A percentile compares a stretch with the other conserved stretches of the same genome.
phyloP scores from a whole-genome alignment of 2,797 vertebrate genomes.

The Chloroceryle inda region DNA sequence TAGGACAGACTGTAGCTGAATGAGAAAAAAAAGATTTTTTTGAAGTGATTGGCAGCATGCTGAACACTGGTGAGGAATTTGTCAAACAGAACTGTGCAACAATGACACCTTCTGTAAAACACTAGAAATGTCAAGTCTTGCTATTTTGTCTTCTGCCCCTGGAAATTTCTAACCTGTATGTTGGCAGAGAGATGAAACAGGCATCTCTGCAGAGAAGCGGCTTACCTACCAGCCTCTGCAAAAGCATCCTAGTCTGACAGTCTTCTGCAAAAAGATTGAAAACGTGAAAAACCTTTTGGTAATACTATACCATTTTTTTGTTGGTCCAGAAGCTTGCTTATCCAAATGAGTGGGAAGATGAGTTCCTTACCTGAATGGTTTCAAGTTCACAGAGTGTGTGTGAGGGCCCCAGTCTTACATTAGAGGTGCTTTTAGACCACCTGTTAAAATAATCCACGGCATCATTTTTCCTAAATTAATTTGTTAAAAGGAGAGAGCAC shows the following conservation, averaged over 20 bases:
- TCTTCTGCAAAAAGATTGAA: not conserved
- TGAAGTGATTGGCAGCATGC: not conserved
- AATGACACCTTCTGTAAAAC: constrained; percentile 60
- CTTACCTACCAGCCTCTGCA: not conserved
- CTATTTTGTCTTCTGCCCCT: not conserved
- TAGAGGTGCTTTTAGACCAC: not conserved
- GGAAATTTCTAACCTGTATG: not conserved
- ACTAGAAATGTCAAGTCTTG: not conserved
- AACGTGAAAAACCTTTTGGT: not conserved
- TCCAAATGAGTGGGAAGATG: not conserved
- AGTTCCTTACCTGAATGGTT: not conserved
- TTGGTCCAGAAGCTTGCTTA: not conserved
- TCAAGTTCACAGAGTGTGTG: accelerated
- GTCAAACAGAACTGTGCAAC: not conserved
- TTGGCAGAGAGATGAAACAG: not conserved
- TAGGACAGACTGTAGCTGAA: not conserved
- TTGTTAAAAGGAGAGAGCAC: constrained; percentile 44
- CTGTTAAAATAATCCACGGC: not conserved
- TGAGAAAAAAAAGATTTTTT: not conserved
- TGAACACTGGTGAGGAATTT: not conserved
- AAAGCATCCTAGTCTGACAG: not conserved
- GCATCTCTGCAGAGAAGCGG: not conserved
- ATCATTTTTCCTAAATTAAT: not conserved
- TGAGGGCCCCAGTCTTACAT: accelerated
- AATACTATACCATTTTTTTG: not conserved